A percentile compares a stretch with the other conserved stretches of the same genome.
These are phyloP conservation scores for Stenodema calcarata DNA, from an alignment of 2,888 invertebrate genomes.

Conservation along the genomic window DNA sequence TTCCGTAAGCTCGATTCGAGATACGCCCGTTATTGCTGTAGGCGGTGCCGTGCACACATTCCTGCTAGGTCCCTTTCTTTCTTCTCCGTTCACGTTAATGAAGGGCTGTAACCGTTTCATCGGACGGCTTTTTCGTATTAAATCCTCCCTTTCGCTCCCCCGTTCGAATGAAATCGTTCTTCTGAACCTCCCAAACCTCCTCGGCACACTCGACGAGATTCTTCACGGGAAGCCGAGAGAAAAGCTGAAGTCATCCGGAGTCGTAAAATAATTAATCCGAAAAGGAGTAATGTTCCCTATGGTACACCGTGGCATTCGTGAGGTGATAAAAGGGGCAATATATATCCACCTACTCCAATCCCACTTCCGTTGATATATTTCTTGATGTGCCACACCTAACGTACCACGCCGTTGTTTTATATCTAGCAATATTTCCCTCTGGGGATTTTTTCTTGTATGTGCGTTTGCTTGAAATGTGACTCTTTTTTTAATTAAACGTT, in stretches of 20 bases:
- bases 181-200: not conserved
- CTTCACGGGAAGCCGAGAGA: not conserved
- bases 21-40: too few relatives aligned
- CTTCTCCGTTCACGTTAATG: too few relatives aligned
- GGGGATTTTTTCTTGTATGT: not conserved
- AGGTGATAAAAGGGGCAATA: slow-evolving; percentile 2
- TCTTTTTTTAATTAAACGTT: not conserved
- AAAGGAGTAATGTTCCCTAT: not conserved
- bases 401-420: not conserved
- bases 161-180: not conserved
- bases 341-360: not conserved
- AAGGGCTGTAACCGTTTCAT: too few relatives aligned
- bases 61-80: too few relatives aligned
- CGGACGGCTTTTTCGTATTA: not conserved
- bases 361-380: not conserved
- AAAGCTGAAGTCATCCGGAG: not conserved
- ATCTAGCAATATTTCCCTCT: not conserved
- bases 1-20: too few relatives aligned
- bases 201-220: not conserved
- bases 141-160: too few relatives aligned
- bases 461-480: not conserved
- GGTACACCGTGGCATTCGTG: not conserved
- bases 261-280: not conserved
- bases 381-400: not conserved
- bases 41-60: too few relatives aligned